Conservation (phyloP, 2,113 vertebrate genomes). For the Aramus guarauna region DNA sequence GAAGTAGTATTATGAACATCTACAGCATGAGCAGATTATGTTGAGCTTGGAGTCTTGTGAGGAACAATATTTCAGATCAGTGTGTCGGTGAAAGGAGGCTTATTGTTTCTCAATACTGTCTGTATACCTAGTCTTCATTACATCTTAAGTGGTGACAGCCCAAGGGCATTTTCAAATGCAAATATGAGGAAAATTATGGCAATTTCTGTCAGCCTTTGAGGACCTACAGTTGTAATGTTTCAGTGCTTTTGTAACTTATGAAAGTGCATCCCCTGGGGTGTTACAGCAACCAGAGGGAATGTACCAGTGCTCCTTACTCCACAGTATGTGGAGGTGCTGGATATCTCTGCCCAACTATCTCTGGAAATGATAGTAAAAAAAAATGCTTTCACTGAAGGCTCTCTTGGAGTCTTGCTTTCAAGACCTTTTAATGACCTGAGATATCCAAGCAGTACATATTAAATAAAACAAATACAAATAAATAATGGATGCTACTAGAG, state of each 20-base stretch:
- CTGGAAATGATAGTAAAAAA: background rate
- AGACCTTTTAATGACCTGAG: background rate
- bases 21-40: background rate
- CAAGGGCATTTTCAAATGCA: background rate
- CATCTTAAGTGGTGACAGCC: background rate
- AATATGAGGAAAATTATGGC: background rate
- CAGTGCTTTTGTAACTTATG: background rate
- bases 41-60: background rate
- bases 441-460: background rate
- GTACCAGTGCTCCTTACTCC: background rate
- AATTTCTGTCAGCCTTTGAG: background rate
- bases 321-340: background rate
- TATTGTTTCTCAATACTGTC: background rate
- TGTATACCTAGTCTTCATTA: background rate
- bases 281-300: background rate
- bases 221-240: background rate
- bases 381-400: background rate
- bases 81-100: background rate
- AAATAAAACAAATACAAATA: background rate
- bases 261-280: background rate
- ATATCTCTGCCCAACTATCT: background rate
- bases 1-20: background rate
- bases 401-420: background rate
- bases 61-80: background rate
- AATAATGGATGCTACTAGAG: background rate